These are phyloP conservation scores for Hyposoter dolosus DNA, from an alignment of 2,888 invertebrate genomes.

Conservation along the genomic window DNA sequence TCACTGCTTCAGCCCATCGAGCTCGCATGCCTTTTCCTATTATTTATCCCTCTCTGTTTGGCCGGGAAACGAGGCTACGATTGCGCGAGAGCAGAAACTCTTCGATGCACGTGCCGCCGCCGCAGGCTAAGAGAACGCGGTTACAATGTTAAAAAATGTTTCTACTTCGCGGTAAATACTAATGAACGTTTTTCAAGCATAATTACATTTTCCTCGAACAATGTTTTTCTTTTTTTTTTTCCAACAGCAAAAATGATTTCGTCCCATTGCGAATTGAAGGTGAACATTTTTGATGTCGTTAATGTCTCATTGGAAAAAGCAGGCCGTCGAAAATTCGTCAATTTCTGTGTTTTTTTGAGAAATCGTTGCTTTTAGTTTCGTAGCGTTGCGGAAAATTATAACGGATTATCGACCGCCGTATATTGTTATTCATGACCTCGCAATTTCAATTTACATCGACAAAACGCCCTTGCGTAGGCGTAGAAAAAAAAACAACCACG, in stretches of 20 bases:
- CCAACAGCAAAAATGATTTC: neutral
- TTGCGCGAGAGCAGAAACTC: slow-evolving; percentile 9
- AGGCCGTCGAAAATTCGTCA: too few species aligned
- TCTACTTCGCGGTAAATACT: neutral
- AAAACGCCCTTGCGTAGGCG: slow-evolving; percentile 8
- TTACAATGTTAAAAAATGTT: slow-evolving; percentile 36
- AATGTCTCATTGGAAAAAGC: too few species aligned
- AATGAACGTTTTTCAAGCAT: neutral
- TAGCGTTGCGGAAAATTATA: too few species aligned
- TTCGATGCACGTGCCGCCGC: slow-evolving; percentile 49
- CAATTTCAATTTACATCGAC: too few species aligned
- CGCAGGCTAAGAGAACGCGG: slow-evolving; percentile 42
- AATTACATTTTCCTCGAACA: neutral
- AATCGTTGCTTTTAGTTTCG: neutral
- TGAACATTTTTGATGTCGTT: neutral
- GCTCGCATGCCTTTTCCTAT: neutral
- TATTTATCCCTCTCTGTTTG: slow-evolving; percentile 33
- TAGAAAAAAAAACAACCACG: neutral
- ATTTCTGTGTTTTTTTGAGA: too few species aligned
- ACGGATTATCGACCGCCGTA: slow-evolving; percentile 51
- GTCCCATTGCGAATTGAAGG: neutral
- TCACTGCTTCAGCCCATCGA: neutral
- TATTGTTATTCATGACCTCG: slow-evolving; percentile 46
- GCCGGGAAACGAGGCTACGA: slow-evolving; percentile 27
- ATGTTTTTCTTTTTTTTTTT: neutral